Base-by-base conservation (phyloP, 1,140 invertebrate species). In the Euwallacea similis region DNA sequence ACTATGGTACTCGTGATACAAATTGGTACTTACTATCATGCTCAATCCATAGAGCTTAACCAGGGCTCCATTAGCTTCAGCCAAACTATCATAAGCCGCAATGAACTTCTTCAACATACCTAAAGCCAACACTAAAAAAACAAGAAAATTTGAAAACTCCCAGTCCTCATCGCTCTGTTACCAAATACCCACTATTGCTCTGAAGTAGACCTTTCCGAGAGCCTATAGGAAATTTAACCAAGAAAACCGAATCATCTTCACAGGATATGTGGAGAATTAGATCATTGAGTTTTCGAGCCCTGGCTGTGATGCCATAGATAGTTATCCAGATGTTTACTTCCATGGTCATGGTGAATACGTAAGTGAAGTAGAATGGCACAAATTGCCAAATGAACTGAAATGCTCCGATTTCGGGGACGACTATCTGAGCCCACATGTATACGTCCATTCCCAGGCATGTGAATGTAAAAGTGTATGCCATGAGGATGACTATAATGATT, bases 321-420 rank as follows among this genome's bases (percentile, higher is more conserved):
- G 61, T 54, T 6, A 63, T 63, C 67, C 67, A 69, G 16, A 69
- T 13, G 15, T 69, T 69, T 3, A 69, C 13, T 46, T 69, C 44
- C 13, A 69, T 9, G 11, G 62, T 69, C 67, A 63, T 53, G 7
- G 60, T 55, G 42, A 62, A 69, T 8, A 63, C 47, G 15, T 62
- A 69, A 16, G 58, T 61, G 21, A 62, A 69, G 42, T 69, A 69
- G 58, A 62, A 69, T 42, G 67, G 67, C 9, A 69, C 46, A 11
- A 58, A 33, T 67, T 67, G 11, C 66, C 66, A 67, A 4, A 60
- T n/a, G 15, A 59, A 67, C 10, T 15, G 6, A 56, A 62, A 54
- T 10, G 33, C 11, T 13, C 67, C 61, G 3, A 41, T 46, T 42
- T 60, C 15, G 7, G 59, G 47, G 15, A 69, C 42, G 0, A 56